Base-by-base conservation (phyloP, 35 echinoderm and acorn worm species). In the Holothuria glaberrima region DNA sequence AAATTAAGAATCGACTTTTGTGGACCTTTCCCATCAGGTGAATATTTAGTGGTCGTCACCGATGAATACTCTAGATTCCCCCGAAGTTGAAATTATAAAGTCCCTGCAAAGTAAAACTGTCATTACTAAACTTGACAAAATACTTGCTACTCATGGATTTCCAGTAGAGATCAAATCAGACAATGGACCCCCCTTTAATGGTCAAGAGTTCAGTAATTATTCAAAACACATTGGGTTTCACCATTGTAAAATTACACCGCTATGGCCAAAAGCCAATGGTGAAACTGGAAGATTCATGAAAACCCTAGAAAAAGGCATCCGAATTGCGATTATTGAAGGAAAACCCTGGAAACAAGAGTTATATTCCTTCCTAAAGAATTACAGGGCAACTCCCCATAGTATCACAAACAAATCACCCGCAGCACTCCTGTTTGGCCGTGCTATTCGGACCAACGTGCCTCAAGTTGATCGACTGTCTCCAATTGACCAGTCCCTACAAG, bases 251-350 rank as follows among this genome's bases (percentile, higher is more conserved):
- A 79, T 97, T 19, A 97, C 89, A 20, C 92, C 92, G 2, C 56
- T 83, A 31, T 97, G 92, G 89, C 92, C 95, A 88, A 77, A 88
- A 69, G 95, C 95, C 13, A 97, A 94, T 74, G 92, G 83, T n/a
- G 95, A 94, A 89, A 92, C 90, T 14, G 88, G 94, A 68, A 86
- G 89, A 26, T 86, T 97, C n/a, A n/a, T n/a, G n/a, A n/a, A n/a
- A n/a, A n/a, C n/a, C n/a, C n/a, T n/a, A n/a, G n/a, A n/a, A n/a
- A n/a, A n/a, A n/a, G n/a, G n/a, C n/a, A n/a, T n/a, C n/a, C n/a
- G n/a, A n/a, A n/a, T n/a, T n/a, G n/a, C n/a, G n/a, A n/a, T n/a
- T n/a, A n/a, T n/a, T n/a, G n/a, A n/a, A n/a, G n/a, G n/a, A n/a
- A n/a, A n/a, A n/a, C n/a, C n/a, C n/a, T n/a, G n/a, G n/a, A n/a